phyloP scores from a whole-genome alignment of 2,888 invertebrate genomes.

The Blomia tropicalis region DNA sequence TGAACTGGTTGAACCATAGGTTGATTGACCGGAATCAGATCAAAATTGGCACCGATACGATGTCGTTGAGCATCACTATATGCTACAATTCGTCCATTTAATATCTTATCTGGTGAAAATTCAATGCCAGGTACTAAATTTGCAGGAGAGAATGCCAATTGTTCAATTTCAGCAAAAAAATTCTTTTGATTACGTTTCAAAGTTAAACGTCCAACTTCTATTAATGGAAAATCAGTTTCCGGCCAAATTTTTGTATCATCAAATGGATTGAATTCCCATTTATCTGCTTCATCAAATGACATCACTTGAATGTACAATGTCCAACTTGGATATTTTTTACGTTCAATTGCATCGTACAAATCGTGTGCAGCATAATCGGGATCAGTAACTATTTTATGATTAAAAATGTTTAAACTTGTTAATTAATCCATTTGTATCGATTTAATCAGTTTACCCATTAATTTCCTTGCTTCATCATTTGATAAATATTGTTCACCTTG shows the following conservation, averaged over 20 bases:
- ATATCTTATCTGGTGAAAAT: constrained; percentile 81
- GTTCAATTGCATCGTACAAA: constrained; percentile 69
- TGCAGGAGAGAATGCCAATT: constrained; percentile 73
- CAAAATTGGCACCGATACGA: constrained; percentile 66
- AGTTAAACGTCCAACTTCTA: constrained; percentile 68
- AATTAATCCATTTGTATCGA: constrained; percentile 44
- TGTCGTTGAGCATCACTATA: constrained; percentile 83
- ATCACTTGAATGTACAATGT: constrained; percentile 61
- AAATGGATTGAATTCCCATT: constrained; percentile 68
- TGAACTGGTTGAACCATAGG: constrained; percentile 44
- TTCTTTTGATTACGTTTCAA: constrained; percentile 75
- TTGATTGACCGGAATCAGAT: constrained; percentile 87
- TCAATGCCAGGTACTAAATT: constrained; percentile 83
- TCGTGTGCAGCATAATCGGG: constrained; percentile 79
- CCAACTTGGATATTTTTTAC: constrained; percentile 49
- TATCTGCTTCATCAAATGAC: constrained; percentile 69
- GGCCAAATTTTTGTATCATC: constrained; percentile 75
- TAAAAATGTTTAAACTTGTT: background rate
- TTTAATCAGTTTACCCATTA: too few relatives aligned
- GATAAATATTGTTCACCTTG: constrained; percentile 69
- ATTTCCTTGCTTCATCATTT: constrained; percentile 50
- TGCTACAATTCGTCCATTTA: constrained; percentile 64
- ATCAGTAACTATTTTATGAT: constrained; percentile 40
- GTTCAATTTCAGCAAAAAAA: constrained; percentile 85
- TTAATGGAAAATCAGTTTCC: constrained; percentile 66